Conservation (phyloP, 2,113 vertebrate species). For the Etia nguti region DNA sequence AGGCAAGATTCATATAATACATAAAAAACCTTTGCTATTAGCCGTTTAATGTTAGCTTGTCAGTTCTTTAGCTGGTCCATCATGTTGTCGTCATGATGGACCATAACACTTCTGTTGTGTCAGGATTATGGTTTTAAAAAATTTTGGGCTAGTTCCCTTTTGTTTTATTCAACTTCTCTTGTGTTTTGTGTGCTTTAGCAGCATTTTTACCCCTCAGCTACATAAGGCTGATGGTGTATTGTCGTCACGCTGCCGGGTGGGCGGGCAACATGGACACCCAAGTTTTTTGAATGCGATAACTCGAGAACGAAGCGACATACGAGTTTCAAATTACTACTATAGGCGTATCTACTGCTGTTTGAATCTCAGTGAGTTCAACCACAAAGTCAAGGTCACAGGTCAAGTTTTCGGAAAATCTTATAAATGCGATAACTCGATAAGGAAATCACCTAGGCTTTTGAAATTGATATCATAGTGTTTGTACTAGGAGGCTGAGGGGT, state of each 20-base stretch:
- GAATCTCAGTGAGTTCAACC: neutral
- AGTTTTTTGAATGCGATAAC: neutral
- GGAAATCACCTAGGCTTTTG: neutral
- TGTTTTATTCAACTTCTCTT: neutral
- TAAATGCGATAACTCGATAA: fast-evolving
- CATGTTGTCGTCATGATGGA: no score
- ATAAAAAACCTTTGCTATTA: neutral
- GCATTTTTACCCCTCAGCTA: neutral
- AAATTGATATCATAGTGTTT: neutral
- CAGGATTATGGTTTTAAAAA: no score
- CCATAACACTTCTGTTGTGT: no score
- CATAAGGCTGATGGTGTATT: neutral
- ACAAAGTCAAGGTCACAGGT: fast-evolving
- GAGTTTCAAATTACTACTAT: neutral
- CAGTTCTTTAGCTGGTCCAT: no score
- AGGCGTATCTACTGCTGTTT: neutral
- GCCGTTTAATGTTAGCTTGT: neutral
- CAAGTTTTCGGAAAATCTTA: neutral
- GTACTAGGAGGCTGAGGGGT: neutral
- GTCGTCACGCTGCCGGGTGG: neutral
- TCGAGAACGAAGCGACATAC: neutral
- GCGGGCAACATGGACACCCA: neutral
- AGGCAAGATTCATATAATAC: neutral
- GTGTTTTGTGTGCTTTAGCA: neutral
- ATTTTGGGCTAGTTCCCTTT: neutral